Conservation (phyloP, 1,140 invertebrate genomes). For the Liolophura sinensis region DNA sequence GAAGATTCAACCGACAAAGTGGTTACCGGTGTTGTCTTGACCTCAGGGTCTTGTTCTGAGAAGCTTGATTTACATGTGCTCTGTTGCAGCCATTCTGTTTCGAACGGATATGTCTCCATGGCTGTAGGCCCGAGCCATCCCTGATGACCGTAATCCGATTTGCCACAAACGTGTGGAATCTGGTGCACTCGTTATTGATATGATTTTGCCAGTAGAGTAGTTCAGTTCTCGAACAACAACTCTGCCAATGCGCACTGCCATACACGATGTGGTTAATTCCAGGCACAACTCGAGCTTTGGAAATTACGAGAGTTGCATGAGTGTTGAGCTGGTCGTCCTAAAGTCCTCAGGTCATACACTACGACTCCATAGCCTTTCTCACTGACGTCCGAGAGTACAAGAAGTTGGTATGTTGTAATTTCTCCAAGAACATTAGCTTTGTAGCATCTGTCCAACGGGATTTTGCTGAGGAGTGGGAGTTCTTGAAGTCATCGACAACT, state of each 20-base stretch:
- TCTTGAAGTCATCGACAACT: too few relatives aligned
- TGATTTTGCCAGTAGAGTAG: slow-evolving; percentile 2
- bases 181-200: slow-evolving; percentile 6
- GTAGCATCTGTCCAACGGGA: slow-evolving; percentile 1
- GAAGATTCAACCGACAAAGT: too few relatives aligned
- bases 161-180: slow-evolving; percentile 6
- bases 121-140: neutral
- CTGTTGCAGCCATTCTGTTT: neutral
- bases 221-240: slow-evolving; percentile 6
- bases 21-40: too few relatives aligned
- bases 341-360: neutral
- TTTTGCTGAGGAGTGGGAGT: too few relatives aligned
- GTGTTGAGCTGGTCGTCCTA: slow-evolving; percentile 1
- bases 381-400: slow-evolving; percentile 7
- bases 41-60: too few relatives aligned
- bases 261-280: slow-evolving; percentile 12
- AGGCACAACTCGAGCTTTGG: slow-evolving; percentile 16
- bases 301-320: slow-evolving; percentile 5
- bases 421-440: slow-evolving; percentile 2
- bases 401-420: neutral
- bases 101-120: slow-evolving; percentile 3
- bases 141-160: slow-evolving; percentile 8
- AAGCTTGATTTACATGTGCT: too few relatives aligned
- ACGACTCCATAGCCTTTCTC: slow-evolving; percentile 11
- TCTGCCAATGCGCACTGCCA: neutral